Evolutionary conservation across 2,113 vertebrate species (phyloP).

Genomic region (Danio rerio): GRCz12tu NC_133198.1:30585501-30586000

Average conservation of each 20-base stretch:
- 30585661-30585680: neutral
- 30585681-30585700: neutral
- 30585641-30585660: too few relatives aligned
- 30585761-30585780: constrained; percentile 45
- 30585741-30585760: constrained; percentile 45
- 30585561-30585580: neutral
- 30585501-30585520: too few relatives aligned
- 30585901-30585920: constrained; percentile 99
- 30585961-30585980: constrained; percentile 98
- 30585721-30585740: constrained; percentile 8
- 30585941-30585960: constrained; percentile 99
- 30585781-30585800: constrained; percentile 48
- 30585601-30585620: too few relatives aligned
- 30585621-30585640: neutral
- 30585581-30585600: neutral
- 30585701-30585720: too few relatives aligned
- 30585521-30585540: too few relatives aligned
- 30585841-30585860: constrained; percentile 72
- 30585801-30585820: constrained; percentile 53
- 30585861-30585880: constrained; percentile 75
- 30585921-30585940: constrained; percentile 99
- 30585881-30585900: constrained; percentile 91
- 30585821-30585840: constrained; percentile 73
- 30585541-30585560: neutral
- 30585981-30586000: constrained; percentile 90